A percentile compares a stretch with the other conserved stretches of the same genome.
These are phyloP conservation scores for Mylabris phalerata DNA, from an alignment of 1,140 invertebrate genomes.

Conservation along the genomic window DNA sequence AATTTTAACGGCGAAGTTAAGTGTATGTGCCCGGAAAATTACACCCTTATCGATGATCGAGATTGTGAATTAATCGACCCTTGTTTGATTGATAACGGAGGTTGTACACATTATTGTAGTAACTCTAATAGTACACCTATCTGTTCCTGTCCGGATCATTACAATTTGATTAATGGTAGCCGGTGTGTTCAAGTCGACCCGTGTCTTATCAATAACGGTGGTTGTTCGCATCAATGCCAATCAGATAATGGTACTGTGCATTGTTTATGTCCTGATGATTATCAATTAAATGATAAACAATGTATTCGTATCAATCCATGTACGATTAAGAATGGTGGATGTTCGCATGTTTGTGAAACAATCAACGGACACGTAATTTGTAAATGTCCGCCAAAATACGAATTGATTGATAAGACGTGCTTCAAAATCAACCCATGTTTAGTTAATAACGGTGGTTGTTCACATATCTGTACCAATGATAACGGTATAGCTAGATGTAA, in stretches of 20 bases:
- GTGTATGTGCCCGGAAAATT: slow-evolving; percentile 45
- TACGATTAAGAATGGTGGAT: slow-evolving; percentile 53
- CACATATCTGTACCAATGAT: slow-evolving; percentile 37
- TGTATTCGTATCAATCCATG: slow-evolving; percentile 49
- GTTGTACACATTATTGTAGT: slow-evolving; percentile 55
- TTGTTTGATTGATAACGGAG: slow-evolving; percentile 57
- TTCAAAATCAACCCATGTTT: slow-evolving; percentile 39
- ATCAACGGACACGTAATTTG: slow-evolving; percentile 25
- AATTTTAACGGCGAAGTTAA: slow-evolving; percentile 54
- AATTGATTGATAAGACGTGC: slow-evolving; percentile 41
- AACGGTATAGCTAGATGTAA: slow-evolving; percentile 38
- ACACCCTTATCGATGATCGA: slow-evolving; percentile 28
- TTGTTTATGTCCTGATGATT: slow-evolving; percentile 56
- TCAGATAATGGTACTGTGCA: slow-evolving; percentile 43
- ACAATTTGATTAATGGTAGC: slow-evolving; percentile 45
- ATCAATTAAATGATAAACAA: slow-evolving; percentile 42
- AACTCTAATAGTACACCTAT: slow-evolving; percentile 35
- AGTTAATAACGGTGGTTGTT: slow-evolving; percentile 44
- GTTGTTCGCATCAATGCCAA: slow-evolving; percentile 56
- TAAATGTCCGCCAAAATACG: slow-evolving; percentile 26
- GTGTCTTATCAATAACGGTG: slow-evolving; percentile 54
- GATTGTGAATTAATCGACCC: slow-evolving; percentile 58
- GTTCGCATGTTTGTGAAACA: slow-evolving; percentile 33
- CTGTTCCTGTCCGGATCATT: slow-evolving; percentile 50
- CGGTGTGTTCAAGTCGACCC: slow-evolving; percentile 63